Evolutionary conservation across 2,797 vertebrate species (phyloP).

Genomic region (Epinephelus coioides): DNA sequence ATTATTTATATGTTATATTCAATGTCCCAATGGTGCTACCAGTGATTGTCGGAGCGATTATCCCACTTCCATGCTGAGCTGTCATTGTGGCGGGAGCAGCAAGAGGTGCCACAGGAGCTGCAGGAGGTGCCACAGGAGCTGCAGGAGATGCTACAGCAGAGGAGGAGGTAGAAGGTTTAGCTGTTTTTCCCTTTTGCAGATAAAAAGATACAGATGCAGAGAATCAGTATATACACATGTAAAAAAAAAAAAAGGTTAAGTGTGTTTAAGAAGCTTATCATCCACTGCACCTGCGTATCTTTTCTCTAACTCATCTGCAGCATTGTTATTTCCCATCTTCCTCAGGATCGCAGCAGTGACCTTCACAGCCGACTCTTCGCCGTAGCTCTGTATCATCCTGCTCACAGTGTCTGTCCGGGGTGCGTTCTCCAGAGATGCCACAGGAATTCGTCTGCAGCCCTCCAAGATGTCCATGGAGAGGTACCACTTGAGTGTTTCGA

Average conservation of each 20-base stretch:
- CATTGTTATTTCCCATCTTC: not conserved
- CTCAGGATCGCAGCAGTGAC: constrained; percentile 21
- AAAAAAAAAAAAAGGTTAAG: not conserved
- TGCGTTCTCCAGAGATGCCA: rapidly evolving
- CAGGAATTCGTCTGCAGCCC: not conserved
- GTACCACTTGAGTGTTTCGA: constrained; percentile 30
- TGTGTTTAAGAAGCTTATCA: not conserved
- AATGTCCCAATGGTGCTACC: not conserved
- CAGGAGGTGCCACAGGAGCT: no score
- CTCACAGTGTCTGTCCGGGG: rapidly evolving
- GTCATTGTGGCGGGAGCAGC: not conserved
- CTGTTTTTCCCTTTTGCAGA: not conserved
- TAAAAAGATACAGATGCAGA: constrained; percentile 17
- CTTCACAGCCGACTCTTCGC: not conserved
- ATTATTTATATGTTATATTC: constrained; percentile 25
- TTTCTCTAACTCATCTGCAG: constrained; percentile 4
- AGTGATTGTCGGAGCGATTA: not conserved
- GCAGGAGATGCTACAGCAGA: no score
- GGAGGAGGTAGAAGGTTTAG: no score
- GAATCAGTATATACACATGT: not conserved
- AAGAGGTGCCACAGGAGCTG: not conserved
- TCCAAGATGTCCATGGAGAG: rapidly evolving
- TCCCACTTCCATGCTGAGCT: constrained; percentile 2
- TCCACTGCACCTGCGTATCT: not conserved
- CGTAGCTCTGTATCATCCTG: not conserved